These are phyloP conservation scores for Thyatira batis DNA, from an alignment of 2,888 invertebrate species.

Conservation along the genomic window DNA sequence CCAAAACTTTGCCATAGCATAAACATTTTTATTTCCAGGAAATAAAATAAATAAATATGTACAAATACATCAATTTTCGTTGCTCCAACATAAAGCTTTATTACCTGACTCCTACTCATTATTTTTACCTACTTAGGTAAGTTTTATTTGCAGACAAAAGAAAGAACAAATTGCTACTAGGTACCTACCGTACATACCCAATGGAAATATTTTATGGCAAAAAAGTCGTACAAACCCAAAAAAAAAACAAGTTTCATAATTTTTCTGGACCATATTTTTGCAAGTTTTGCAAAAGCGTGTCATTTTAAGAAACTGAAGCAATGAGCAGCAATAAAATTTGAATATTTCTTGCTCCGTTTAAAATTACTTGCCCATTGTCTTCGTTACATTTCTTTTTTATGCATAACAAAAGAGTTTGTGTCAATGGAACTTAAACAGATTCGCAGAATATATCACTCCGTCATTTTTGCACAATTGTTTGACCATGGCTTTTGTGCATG, in stretches of 20 bases:
- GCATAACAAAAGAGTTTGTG: constrained; percentile 53
- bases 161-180: constrained; percentile 11
- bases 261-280: constrained; percentile 46
- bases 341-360: constrained; percentile 41
- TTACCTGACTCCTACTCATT: neutral
- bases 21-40: neutral
- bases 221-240: constrained; percentile 41
- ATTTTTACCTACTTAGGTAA: neutral
- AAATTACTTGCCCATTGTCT: constrained; percentile 25
- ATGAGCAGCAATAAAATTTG: constrained; percentile 35
- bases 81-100: neutral
- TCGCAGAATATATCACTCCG: constrained; percentile 53
- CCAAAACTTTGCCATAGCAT: too few relatives aligned
- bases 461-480: constrained; percentile 62
- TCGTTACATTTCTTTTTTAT: constrained; percentile 42
- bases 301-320: constrained; percentile 46
- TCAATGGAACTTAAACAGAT: constrained; percentile 58
- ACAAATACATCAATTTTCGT: too few relatives aligned
- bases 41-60: neutral
- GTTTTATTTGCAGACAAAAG: neutral
- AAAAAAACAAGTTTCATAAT: constrained; percentile 50
- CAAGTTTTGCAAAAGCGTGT: constrained; percentile 47
- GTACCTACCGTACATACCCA: constrained; percentile 7
- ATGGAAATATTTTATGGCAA: constrained; percentile 29
- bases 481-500: constrained; percentile 2